phyloP scores from a whole-genome alignment of 2,797 vertebrate genomes.

The Lagorchestes hirsutus region DNA sequence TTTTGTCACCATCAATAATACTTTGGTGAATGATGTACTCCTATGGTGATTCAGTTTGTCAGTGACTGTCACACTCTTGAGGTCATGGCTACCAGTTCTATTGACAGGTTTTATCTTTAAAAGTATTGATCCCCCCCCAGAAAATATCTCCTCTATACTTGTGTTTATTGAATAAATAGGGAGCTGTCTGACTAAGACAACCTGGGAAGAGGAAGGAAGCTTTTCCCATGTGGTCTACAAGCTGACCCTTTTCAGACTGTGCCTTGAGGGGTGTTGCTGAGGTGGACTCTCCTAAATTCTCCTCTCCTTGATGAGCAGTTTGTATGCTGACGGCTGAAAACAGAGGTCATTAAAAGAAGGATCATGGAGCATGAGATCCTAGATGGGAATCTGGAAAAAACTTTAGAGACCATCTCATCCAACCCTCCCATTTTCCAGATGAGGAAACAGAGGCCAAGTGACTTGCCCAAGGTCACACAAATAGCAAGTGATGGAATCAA shows the following conservation, averaged over 20 bases:
- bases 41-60: slow-evolving; percentile 89
- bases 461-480: not conserved
- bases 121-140: slow-evolving; percentile 83
- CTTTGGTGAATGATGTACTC: slow-evolving; percentile 88
- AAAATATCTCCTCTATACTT: slow-evolving; percentile 83
- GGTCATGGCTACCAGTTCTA: slow-evolving; percentile 84
- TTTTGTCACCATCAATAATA: slow-evolving; percentile 89
- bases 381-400: not conserved
- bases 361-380: not conserved
- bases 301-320: not conserved
- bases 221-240: slow-evolving; percentile 50
- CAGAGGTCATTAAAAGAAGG: not conserved
- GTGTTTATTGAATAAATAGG: slow-evolving; percentile 81
- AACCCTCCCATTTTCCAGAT: not conserved
- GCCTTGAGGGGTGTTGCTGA: not conserved
- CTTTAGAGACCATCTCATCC: not conserved
- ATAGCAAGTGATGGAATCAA: not conserved
- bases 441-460: not conserved
- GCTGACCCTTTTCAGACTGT: slow-evolving; percentile 25
- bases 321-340: not conserved
- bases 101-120: slow-evolving; percentile 85
- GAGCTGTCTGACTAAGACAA: slow-evolving; percentile 65
- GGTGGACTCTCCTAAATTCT: not conserved
- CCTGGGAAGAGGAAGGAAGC: slow-evolving; percentile 53
- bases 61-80: slow-evolving; percentile 84